Evolutionary conservation across 2,888 invertebrate species (phyloP).

Genomic region (Polymixis lichenea): DNA sequence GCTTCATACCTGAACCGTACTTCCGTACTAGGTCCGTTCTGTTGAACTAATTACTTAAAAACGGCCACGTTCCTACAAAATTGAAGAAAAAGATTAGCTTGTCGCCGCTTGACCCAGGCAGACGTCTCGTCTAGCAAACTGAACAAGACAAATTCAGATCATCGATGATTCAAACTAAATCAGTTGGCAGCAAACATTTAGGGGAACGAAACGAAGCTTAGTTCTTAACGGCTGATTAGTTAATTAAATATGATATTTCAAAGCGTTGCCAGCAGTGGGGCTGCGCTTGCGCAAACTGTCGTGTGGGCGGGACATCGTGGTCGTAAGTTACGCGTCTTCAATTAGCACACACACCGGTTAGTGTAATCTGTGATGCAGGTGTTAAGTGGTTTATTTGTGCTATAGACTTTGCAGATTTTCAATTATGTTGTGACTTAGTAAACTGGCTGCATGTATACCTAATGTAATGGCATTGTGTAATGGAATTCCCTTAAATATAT

Average conservation of each 20-base stretch:
- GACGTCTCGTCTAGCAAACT: conserved; percentile 23
- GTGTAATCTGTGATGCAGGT: conserved; percentile 23
- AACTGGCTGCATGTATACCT: background rate
- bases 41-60: background rate
- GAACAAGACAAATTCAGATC: conserved; percentile 43
- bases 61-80: background rate
- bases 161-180: conserved; percentile 47
- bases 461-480: too few relatives aligned
- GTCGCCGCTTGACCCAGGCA: conserved; percentile 7
- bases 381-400: conserved; percentile 21
- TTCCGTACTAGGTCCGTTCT: background rate
- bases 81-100: background rate
- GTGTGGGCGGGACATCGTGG: conserved; percentile 52
- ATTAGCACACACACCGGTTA: conserved; percentile 53
- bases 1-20: background rate
- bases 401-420: conserved; percentile 1
- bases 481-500: background rate
- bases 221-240: conserved; percentile 52
- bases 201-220: conserved; percentile 31
- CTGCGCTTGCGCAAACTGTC: conserved; percentile 59
- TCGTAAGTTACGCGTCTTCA: conserved; percentile 51
- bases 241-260: conserved; percentile 45
- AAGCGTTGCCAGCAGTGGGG: conserved; percentile 49
- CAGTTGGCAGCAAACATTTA: conserved; percentile 54
- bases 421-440: background rate